Base-by-base conservation (phyloP, 2,888 invertebrate species). In the Barypeithes pellucidus region DNA sequence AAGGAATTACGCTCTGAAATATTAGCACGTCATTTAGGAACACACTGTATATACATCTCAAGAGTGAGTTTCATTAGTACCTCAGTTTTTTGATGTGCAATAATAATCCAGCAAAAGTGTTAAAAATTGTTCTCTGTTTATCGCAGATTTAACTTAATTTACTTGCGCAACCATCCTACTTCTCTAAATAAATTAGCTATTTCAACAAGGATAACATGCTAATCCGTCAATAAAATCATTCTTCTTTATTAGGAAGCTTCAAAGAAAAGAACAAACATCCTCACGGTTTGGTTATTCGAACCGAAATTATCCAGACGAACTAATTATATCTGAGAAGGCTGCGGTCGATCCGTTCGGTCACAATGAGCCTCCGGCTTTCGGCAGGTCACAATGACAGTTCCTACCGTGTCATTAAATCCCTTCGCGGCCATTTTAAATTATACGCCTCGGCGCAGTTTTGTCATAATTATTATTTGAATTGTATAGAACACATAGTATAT, bases 401-500 rank as follows among this genome's bases (percentile, higher is more conserved):
- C 50, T 52, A 73, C 65, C 73, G 54, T 73, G 69, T 73, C 69
- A 73, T 73, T 73, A 73, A 36, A 41, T 61, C 41, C 66, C 65
- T 29, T 66, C 65, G 67, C 57, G 69, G 66, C 66, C 81, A 80
- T 81, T 80, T 79, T 76, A 84, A 84, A 84, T 84, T 84, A 84
- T 84, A 84, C 78, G 77, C 80, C 81, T 80, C 79, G 78, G 76
- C 79, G 77, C 81, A 82, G 83, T 84, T 84, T 84, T 83, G 83
- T 82, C 82, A 82, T 73, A 83, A 84, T 84, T 83, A 83, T 82
- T 84, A 82, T 84, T 82, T 81, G 83, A 82, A 83, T 83, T 82
- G 81, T 80, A 81, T 81, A 78, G 83, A 67, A 54, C 67, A 67
- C 60, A 72, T 72, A 60, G 72, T 41, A 67, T 52, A 72, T 45